Base-by-base conservation (phyloP, 2,113 vertebrate species). In the Aythya baeri region DNA sequence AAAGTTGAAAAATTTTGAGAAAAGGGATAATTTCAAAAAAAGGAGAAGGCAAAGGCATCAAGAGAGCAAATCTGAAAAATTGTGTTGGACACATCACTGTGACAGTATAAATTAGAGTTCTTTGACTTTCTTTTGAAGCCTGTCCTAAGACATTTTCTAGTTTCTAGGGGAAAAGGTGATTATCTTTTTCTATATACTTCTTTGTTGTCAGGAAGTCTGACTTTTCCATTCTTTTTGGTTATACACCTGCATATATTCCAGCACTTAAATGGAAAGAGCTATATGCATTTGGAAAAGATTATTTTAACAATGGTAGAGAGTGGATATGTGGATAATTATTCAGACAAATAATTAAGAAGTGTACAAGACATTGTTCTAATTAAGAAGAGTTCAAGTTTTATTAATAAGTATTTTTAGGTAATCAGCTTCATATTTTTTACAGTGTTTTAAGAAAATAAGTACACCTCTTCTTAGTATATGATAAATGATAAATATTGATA, bases 391-490 rank as follows among this genome's bases (percentile, higher is more conserved):
- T 83, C 14, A 26, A 63, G 59, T 76, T 68, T 63, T 41, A 38
- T 5, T 63, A 5, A 4, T 50, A 70, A 57, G 41, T 27, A 32
- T 17, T 26, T 73, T 13, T 34, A 75, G 12, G 9, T 65, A 43
- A 31, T 61, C 21, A 17, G 5, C 29, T 66, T 8, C 5, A 31
- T 61, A 9, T 22, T 75, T 75, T 6, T 14, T 75, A 7, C 5
- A 3, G 11, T 62, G 18, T 61, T 66, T 85, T 62, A 75, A 75
- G 22, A 71, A 16, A 66, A 52, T 2, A 3, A 70, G 3, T 21
- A n/a, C 5, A 43, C 0, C 1, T 4, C 74, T 70, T n/a, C 9
- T 38, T 63, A 55, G 2, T 38, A 44, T 22, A n/a, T 86, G 4
- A 43, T 78, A 52, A 61, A 59, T 1, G 8, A 46, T 20, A 46